Evolutionary conservation across 2,888 invertebrate genomes (phyloP).

Genomic region (Vannuccia rotundouncinata): DNA sequence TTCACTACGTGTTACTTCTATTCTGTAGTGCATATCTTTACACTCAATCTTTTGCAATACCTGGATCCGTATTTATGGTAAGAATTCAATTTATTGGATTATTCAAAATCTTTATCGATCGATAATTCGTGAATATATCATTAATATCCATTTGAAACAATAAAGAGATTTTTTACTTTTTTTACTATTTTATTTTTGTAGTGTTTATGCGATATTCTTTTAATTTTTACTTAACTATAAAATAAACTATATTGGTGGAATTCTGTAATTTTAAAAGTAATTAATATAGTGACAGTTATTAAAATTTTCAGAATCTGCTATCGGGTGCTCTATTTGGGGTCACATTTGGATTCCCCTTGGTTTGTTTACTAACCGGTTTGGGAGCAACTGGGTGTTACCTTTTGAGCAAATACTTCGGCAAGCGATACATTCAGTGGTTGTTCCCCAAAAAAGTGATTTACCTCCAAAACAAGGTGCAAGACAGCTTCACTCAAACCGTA

Average conservation of each 20-base stretch:
- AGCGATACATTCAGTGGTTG: slow-evolving; percentile 51
- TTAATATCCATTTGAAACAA: no score
- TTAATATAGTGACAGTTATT: no score
- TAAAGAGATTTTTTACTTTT: no score
- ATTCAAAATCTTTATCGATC: no score
- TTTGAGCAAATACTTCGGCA: slow-evolving; percentile 58
- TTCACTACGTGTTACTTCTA: slow-evolving; percentile 58
- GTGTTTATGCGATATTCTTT: no score
- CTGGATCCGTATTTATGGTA: slow-evolving; percentile 63
- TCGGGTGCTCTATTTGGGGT: slow-evolving; percentile 63
- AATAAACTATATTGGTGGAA: no score
- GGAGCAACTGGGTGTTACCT: slow-evolving; percentile 62
- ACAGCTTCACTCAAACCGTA: no score
- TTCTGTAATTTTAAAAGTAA: no score
- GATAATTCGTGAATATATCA: no score
- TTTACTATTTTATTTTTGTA: no score
- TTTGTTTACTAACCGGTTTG: slow-evolving; percentile 59
- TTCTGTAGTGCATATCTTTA: slow-evolving; percentile 62
- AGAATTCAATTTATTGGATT: no score
- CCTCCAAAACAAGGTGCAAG: slow-evolving; percentile 56
- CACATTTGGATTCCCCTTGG: slow-evolving; percentile 59
- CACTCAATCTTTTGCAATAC: slow-evolving; percentile 64
- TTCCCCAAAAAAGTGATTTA: slow-evolving; percentile 56
- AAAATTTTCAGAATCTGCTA: slow-evolving; percentile 60
- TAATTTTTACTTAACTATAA: no score